A percentile compares a stretch with the other conserved stretches of the same genome.
Evolutionary conservation across 2,888 invertebrate genomes (phyloP).

Genomic region (Octodonta nipae): DNA sequence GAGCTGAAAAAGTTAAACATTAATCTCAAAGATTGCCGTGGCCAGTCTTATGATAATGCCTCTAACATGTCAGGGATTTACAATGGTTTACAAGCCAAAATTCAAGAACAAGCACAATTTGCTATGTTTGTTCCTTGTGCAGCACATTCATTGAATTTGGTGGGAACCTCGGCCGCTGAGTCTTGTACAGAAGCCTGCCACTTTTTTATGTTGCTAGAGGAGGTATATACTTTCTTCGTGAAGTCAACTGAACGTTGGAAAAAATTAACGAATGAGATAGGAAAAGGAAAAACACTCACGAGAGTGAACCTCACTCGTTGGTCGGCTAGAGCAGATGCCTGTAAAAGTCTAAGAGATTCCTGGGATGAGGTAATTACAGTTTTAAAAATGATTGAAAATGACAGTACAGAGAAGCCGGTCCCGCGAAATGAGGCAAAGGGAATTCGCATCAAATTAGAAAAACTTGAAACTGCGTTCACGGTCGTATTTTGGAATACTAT

Average conservation of each 20-base stretch:
- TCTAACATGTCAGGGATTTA: constrained; percentile 16
- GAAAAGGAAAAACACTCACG: constrained; percentile 4
- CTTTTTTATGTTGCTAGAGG: constrained; percentile 6
- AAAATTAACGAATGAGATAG: constrained; percentile 6
- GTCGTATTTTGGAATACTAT: constrained; percentile 6
- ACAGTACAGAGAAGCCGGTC: constrained; percentile 6
- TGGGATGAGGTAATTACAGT: constrained; percentile 6
- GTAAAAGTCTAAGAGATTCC: constrained; percentile 5
- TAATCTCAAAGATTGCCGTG: constrained; percentile 9
- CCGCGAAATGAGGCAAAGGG: constrained; percentile 7
- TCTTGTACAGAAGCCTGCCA: constrained; percentile 14
- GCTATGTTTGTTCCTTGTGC: constrained; percentile 16
- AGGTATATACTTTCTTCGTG: constrained; percentile 8
- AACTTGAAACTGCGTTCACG: constrained; percentile 7
- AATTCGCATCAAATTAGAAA: constrained; percentile 9
- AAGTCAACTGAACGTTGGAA: constrained; percentile 6
- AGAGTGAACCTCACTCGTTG: too few relatives aligned
- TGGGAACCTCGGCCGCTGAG: constrained; percentile 13
- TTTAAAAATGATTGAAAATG: constrained; percentile 10
- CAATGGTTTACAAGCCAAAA: constrained; percentile 19
- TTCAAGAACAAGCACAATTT: constrained; percentile 17
- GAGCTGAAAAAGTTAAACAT: constrained; percentile 3
- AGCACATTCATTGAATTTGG: constrained; percentile 19
- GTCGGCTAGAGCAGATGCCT: constrained; percentile 13
- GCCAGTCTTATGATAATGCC: constrained; percentile 24